Evolutionary conservation across 1,140 invertebrate species (phyloP), one percentile per base, ranked within the genome.

Genomic region (Leptopilina boulardi): DNA sequence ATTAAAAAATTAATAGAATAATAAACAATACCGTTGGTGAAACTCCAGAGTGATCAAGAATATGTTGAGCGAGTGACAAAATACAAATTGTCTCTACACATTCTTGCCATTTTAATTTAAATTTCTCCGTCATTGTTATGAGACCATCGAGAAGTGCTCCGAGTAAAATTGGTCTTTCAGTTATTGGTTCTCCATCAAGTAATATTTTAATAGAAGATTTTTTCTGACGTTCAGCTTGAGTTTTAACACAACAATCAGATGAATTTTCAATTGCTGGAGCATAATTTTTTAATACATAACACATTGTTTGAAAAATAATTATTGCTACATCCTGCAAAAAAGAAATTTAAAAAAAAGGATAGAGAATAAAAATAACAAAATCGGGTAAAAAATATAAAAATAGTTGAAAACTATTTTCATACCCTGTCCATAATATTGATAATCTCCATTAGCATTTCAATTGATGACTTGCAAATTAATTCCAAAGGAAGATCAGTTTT

Each of bases 61-160:
- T 92, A 80, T 91, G 90, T 73, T 91, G 91, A 0, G 92, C 92
- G 54, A 93, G 88, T 4, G 88, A 91, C 70, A 93, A 89, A 26
- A 94, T 85, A 78, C 93, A 94, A 47, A 94, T 90, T 1, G 94
- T 93, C 90, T 95, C 94, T 8, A 95, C 89, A 81, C 93, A 94
- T 81, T 96, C 95, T 70, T 93, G 92, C 95, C 95, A 96, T 8
- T 94, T 94, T 3, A 96, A 93, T 77, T 94, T 93, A 54, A 94
- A 95, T 34, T 94, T 93, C 72, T 94, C 93, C 0, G 95, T 94
- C 21, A 95, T 87, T 0, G 91, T 90, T 8, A 93, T 89, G 11
- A 96, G 85, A 1, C 92, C 92, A 76, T 95, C 92, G 19, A 96
- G 86, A 5, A 95, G 88, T 2, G 93, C 89, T 4, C 92, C 91